Evolutionary conservation across 1,140 invertebrate species (phyloP).

Genomic region (Battus philenor): DNA sequence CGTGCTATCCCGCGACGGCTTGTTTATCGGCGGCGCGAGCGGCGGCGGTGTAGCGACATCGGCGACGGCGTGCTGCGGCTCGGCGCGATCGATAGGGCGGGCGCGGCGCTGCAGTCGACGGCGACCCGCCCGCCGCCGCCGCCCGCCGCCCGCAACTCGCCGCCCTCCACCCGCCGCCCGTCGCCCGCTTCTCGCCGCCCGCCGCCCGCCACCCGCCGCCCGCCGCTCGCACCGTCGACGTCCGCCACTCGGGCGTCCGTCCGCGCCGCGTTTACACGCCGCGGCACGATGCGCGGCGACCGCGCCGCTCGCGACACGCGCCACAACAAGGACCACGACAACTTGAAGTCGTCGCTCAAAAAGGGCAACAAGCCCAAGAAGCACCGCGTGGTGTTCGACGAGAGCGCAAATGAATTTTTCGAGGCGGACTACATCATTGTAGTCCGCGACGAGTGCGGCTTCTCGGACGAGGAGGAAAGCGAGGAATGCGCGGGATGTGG

Average conservation of each 20-base stretch:
- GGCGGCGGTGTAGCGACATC: slow-evolving; percentile 25
- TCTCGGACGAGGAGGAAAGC: slow-evolving; percentile 83
- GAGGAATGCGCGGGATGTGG: slow-evolving; percentile 87
- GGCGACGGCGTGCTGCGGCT: slow-evolving; percentile 28
- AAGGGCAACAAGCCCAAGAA: slow-evolving; percentile 74
- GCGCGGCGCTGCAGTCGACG: slow-evolving; percentile 56
- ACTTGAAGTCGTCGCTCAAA: slow-evolving; percentile 73
- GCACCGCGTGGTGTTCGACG: slow-evolving; percentile 89
- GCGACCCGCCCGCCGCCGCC: slow-evolving; percentile 13
- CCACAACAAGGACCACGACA: slow-evolving; percentile 71
- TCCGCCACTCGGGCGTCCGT: slow-evolving; percentile 45
- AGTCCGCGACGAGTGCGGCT: slow-evolving; percentile 88
- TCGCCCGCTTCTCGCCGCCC: slow-evolving; percentile 8
- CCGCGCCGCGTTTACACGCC: slow-evolving; percentile 38
- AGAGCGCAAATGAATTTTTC: slow-evolving; percentile 90
- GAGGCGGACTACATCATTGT: slow-evolving; percentile 92
- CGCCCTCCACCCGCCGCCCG: slow-evolving; percentile 25
- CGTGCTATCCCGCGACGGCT: slow-evolving; percentile 20
- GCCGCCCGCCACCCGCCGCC: too few species aligned
- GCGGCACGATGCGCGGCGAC: slow-evolving; percentile 70
- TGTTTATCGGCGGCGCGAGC: slow-evolving; percentile 27
- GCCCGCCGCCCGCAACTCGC: slow-evolving; percentile 20
- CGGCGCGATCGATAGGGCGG: slow-evolving; percentile 54
- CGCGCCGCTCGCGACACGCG: slow-evolving; percentile 65
- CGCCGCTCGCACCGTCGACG: slow-evolving; percentile 26